Conservation (phyloP, 2,888 invertebrate genomes). For the Limulus polyphemus region DNA sequence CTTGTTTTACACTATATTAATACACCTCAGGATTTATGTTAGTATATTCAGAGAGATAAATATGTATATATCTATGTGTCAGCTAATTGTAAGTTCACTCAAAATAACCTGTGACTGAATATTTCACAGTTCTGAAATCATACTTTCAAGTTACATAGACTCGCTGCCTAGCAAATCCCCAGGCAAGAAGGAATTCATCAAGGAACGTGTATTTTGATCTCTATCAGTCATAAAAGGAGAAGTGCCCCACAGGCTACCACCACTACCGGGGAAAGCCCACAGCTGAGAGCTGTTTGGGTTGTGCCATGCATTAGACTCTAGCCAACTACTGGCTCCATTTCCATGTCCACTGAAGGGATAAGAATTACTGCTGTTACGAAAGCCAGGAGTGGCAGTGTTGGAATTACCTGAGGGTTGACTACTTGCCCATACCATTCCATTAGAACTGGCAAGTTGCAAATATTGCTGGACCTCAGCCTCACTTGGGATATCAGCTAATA, state of each 20-base stretch:
- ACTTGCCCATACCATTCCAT: slow-evolving; percentile 3
- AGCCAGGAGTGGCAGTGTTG: slow-evolving; percentile 6
- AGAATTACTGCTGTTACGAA: slow-evolving; percentile 3
- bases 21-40: too few relatives aligned
- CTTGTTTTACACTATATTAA: too few relatives aligned
- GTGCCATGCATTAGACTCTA: slow-evolving; percentile 3
- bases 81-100: too few relatives aligned
- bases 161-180: slow-evolving; percentile 67
- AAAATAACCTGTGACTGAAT: too few relatives aligned
- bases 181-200: slow-evolving; percentile 73
- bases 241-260: slow-evolving; percentile 39
- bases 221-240: slow-evolving; percentile 49
- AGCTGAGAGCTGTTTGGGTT: slow-evolving; percentile 32
- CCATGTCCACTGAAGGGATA: slow-evolving; percentile 1
- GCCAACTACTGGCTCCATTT: slow-evolving; percentile 9
- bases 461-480: slow-evolving; percentile 78
- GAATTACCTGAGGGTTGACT: slow-evolving; percentile 6
- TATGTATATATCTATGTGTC: too few relatives aligned
- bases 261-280: slow-evolving; percentile 25
- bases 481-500: slow-evolving; percentile 83
- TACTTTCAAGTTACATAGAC: slow-evolving; percentile 13
- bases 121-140: too few relatives aligned
- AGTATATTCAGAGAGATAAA: too few relatives aligned
- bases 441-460: slow-evolving; percentile 61
- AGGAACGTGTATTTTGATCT: slow-evolving; percentile 69